These are phyloP conservation scores for Drepana arcuata DNA, from an alignment of 1,140 invertebrate species.

Conservation along the genomic window DNA sequence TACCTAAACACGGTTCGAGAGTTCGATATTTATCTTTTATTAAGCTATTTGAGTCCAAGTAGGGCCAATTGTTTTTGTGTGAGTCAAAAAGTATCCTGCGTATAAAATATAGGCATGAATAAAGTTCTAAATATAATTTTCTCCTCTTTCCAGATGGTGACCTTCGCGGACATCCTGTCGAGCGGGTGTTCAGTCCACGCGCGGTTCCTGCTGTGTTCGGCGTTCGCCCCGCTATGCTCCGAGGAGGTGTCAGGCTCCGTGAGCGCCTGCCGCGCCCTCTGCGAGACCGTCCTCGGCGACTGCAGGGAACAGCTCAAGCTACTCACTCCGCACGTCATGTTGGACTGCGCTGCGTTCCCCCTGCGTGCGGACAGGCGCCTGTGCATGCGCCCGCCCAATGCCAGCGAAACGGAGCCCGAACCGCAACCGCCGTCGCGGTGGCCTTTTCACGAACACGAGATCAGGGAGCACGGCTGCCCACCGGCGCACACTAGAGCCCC, in stretches of 20 bases:
- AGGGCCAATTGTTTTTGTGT: no score
- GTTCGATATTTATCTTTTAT: no score
- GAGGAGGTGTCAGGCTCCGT: constrained; percentile 89
- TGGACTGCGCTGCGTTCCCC: constrained; percentile 81
- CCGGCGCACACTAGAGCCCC: constrained; percentile 49
- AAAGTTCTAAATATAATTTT: constrained; percentile 11
- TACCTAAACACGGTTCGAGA: no score
- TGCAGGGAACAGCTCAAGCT: constrained; percentile 83
- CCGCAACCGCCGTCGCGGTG: constrained; percentile 42
- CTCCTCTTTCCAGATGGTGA: constrained; percentile 75
- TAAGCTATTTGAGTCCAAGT: no score
- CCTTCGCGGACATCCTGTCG: constrained; percentile 84
- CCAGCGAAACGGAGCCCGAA: constrained; percentile 45
- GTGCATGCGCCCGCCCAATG: constrained; percentile 72
- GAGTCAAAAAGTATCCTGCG: no score
- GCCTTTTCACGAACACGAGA: constrained; percentile 48
- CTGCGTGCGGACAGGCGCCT: constrained; percentile 69
- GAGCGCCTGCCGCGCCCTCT: constrained; percentile 88
- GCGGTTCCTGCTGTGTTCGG: constrained; percentile 91
- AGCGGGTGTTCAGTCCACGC: constrained; percentile 91
- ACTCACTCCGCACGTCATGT: constrained; percentile 80
- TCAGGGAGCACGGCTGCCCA: constrained; percentile 44
- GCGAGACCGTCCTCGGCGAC: constrained; percentile 83
- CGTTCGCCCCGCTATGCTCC: constrained; percentile 93
- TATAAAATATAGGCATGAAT: no score